Evolutionary conservation across 2,797 vertebrate species (phyloP).

Genomic region (Anabacerthia variegaticeps): DNA sequence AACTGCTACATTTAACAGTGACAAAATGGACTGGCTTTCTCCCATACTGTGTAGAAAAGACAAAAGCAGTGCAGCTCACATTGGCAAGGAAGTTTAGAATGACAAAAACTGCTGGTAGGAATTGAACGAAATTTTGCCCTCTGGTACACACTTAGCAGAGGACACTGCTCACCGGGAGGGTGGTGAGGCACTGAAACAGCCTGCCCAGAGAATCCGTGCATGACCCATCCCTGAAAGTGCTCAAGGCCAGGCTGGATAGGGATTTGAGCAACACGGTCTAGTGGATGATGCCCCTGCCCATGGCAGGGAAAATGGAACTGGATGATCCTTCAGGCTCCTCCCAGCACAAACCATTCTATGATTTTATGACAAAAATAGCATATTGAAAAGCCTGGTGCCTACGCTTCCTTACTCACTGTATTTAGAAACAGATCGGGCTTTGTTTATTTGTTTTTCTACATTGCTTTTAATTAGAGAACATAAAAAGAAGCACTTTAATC

Average conservation of each 20-base stretch:
- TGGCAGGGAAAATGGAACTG: not conserved
- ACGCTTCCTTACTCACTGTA: not conserved
- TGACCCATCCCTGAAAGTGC: no score
- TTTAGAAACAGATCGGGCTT: not conserved
- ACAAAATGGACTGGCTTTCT: not conserved
- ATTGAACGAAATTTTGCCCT: not conserved
- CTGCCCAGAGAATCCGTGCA: not conserved
- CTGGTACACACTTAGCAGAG: not conserved
- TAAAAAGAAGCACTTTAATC: not conserved
- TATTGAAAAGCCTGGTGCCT: not conserved
- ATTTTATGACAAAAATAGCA: not conserved
- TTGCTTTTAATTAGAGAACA: not conserved
- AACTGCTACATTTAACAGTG: not conserved
- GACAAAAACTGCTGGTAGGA: not conserved
- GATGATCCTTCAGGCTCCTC: not conserved
- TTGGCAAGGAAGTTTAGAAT: not conserved
- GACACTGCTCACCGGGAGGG: not conserved
- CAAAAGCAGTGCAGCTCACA: not conserved
- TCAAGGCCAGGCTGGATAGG: not conserved
- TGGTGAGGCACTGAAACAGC: not conserved
- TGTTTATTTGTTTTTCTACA: not conserved
- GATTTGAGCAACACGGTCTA: not conserved
- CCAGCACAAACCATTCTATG: not conserved
- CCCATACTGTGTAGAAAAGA: not conserved
- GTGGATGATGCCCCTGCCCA: not conserved